A percentile compares a stretch with the other conserved stretches of the same genome.
phyloP scores from a whole-genome alignment of 2,113 vertebrate species.

The Mormoops blainvillei region DNA sequence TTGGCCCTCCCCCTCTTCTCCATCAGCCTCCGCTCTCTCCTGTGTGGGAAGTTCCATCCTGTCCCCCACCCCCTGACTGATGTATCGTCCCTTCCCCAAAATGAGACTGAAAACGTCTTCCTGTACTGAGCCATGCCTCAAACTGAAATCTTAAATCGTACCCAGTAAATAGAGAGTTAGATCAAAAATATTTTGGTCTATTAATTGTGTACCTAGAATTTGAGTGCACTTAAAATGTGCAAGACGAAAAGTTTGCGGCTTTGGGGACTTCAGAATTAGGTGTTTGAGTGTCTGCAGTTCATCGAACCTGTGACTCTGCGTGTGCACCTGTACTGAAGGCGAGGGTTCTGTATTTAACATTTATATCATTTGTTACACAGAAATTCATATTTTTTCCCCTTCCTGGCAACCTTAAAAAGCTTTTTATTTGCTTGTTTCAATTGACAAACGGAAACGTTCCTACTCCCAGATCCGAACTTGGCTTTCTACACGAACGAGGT shows the following conservation, averaged over 20 bases:
- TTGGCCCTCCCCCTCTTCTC: background rate
- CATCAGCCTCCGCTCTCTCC: background rate
- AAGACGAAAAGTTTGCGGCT: background rate
- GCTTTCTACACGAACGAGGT: background rate
- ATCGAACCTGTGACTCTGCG: background rate
- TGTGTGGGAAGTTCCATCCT: background rate
- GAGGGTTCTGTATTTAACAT: background rate
- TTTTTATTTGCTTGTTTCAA: background rate
- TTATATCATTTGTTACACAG: background rate
- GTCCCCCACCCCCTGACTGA: accelerated
- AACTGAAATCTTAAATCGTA: background rate
- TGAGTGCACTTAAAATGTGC: background rate
- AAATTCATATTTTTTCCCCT: background rate
- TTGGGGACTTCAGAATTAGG: background rate
- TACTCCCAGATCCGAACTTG: background rate
- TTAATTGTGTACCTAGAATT: background rate
- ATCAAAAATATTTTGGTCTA: background rate
- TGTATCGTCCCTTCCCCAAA: background rate
- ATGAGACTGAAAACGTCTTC: background rate
- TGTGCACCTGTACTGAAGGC: background rate
- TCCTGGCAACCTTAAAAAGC: background rate
- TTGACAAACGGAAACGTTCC: accelerated
- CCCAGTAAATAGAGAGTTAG: background rate
- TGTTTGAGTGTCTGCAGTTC: background rate
- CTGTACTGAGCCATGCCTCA: background rate